These are phyloP conservation scores for Onychomys leucogaster DNA, from an alignment of 2,797 vertebrate genomes.

Conservation along the genomic window DNA sequence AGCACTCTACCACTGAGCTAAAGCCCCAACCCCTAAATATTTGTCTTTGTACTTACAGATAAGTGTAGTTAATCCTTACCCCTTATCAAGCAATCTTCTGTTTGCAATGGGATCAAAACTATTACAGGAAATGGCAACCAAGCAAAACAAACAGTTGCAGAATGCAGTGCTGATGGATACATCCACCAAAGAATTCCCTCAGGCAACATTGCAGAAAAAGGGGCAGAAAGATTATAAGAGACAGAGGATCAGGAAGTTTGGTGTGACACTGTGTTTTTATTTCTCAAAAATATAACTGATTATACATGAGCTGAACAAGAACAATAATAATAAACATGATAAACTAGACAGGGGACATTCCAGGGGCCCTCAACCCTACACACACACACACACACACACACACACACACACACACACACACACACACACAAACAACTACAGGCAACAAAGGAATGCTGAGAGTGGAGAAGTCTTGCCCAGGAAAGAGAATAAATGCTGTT, in stretches of 20 bases:
- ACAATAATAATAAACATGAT: background rate
- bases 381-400: no score
- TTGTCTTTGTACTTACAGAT: no score
- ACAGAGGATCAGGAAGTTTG: background rate
- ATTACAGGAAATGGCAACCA: background rate
- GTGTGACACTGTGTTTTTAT: background rate
- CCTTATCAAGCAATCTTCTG: background rate
- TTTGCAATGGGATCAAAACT: background rate
- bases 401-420: no score
- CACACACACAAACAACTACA: no score
- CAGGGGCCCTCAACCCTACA: background rate
- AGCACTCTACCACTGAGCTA: no score
- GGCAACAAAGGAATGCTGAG: background rate
- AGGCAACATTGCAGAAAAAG: background rate
- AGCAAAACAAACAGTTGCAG: background rate
- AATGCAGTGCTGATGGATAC: background rate
- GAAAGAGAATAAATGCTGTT: background rate
- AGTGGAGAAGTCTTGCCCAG: background rate
- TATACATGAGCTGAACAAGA: background rate
- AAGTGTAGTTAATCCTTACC: no score
- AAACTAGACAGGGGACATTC: no score
- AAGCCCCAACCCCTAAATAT: no score
- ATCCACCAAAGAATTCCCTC: background rate
- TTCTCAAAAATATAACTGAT: no score
- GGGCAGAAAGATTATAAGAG: background rate